Conservation (phyloP, 2,888 invertebrate genomes). For the Furcula furcula region DNA sequence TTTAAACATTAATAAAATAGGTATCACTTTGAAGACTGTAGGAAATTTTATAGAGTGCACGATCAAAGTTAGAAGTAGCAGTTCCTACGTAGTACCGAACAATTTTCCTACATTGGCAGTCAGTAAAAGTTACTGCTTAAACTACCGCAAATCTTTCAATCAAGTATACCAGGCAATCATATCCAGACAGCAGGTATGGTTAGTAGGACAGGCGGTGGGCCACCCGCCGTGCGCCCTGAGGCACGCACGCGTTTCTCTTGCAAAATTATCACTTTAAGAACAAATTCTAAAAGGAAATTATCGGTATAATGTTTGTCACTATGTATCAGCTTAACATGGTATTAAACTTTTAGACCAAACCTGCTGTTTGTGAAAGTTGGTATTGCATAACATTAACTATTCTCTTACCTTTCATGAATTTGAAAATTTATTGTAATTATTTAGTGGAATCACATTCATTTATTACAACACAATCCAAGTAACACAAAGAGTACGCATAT, state of each 20-base stretch:
- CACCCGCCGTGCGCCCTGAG: constrained; percentile 65
- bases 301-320: too few relatives aligned
- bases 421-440: constrained; percentile 2
- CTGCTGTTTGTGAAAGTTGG: too few relatives aligned
- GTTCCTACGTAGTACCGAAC: too few relatives aligned
- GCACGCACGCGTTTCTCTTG: constrained; percentile 62
- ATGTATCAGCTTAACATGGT: too few relatives aligned
- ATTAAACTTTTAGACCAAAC: too few relatives aligned
- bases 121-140: constrained; percentile 15
- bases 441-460: constrained; percentile 4
- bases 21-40: too few relatives aligned
- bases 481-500: constrained; percentile 1
- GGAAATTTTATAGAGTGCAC: too few relatives aligned
- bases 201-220: constrained; percentile 51
- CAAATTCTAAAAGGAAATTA: constrained; percentile 44
- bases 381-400: too few relatives aligned
- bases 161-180: constrained; percentile 49
- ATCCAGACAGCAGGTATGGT: constrained; percentile 51
- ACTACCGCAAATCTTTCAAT: constrained; percentile 37
- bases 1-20: not conserved
- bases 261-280: constrained; percentile 37
- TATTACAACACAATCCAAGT: constrained; percentile 8
- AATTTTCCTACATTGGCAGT: constrained; percentile 2
- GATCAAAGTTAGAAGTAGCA: too few relatives aligned
- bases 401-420: too few relatives aligned